Conservation (phyloP, 2,113 vertebrate species). For the Hirundichthys speculiger region DNA sequence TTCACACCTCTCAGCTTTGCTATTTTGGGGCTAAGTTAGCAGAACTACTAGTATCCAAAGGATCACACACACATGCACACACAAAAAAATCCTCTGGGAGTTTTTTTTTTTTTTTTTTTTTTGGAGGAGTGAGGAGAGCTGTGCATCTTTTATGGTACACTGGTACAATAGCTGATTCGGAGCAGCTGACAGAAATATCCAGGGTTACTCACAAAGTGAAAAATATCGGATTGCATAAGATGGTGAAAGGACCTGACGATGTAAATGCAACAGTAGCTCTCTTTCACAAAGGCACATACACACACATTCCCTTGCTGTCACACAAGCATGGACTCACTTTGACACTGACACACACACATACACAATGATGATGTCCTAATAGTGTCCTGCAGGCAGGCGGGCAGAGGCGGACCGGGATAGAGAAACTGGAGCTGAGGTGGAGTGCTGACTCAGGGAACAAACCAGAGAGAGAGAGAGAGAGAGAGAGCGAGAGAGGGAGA, state of each 20-base stretch:
- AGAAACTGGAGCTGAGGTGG: slow-evolving; percentile 76
- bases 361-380: slow-evolving; percentile 68
- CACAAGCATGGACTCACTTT: slow-evolving; percentile 3
- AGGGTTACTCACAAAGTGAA: slow-evolving; percentile 79
- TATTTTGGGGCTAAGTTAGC: slow-evolving; percentile 75
- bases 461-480: slow-evolving; percentile 51
- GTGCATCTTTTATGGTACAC: slow-evolving; percentile 67
- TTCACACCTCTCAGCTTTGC: slow-evolving; percentile 73
- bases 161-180: slow-evolving; percentile 59
- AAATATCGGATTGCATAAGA: slow-evolving; percentile 82
- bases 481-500: slow-evolving; percentile 15
- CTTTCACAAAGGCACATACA: slow-evolving; percentile 50
- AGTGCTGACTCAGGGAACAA: slow-evolving; percentile 80
- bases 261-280: slow-evolving; percentile 74
- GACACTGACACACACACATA: slow-evolving; percentile 18
- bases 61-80: slow-evolving; percentile 16
- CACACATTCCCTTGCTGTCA: slow-evolving; percentile 5
- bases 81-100: slow-evolving; percentile 58
- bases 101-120: too few relatives aligned
- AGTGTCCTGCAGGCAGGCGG: slow-evolving; percentile 70
- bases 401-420: slow-evolving; percentile 56
- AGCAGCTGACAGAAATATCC: slow-evolving; percentile 75
- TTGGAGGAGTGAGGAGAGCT: slow-evolving; percentile 49
- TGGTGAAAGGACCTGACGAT: slow-evolving; percentile 69
- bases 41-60: slow-evolving; percentile 70